A percentile compares a stretch with the other conserved stretches of the same genome.
Evolutionary conservation across 2,113 vertebrate species (phyloP).

Genomic region (Bos taurus): ARS-UCD2.0 NC_037328.1:62573001-62573500

Average conservation of each 20-base stretch:
- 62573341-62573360: accelerated
- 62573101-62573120: not conserved
- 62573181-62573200: not conserved
- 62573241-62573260: not conserved
- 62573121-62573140: accelerated
- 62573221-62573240: not conserved
- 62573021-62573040: not conserved
- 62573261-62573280: not conserved
- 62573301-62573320: not conserved
- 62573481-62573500: not conserved
- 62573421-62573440: not conserved
- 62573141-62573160: not conserved
- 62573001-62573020: not conserved
- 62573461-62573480: not conserved
- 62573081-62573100: not conserved
- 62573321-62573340: not conserved
- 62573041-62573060: not conserved
- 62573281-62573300: not conserved
- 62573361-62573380: not conserved
- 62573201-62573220: not conserved
- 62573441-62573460: not conserved
- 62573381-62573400: not conserved
- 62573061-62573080: not conserved
- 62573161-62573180: not conserved
- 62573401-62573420: not conserved